Conservation (phyloP, 2,888 invertebrate species). For the Athetis lepigone region DNA sequence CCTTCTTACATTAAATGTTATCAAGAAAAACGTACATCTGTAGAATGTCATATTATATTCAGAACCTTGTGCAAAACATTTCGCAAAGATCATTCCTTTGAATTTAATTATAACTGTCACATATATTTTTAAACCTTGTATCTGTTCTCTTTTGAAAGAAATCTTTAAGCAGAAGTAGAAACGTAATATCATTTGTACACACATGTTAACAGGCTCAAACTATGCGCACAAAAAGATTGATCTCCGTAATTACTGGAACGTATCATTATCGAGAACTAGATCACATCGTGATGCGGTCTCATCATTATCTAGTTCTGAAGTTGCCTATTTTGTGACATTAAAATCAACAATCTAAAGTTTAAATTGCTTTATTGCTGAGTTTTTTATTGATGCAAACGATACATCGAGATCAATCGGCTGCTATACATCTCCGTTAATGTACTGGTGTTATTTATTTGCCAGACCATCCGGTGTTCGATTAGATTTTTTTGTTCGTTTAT, state of each 20-base stretch:
- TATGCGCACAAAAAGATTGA: constrained; percentile 56
- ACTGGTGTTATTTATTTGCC: constrained; percentile 62
- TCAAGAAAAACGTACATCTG: constrained; percentile 30
- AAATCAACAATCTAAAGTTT: constrained; percentile 63
- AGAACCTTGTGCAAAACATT: constrained; percentile 19
- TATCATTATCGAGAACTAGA: constrained; percentile 64
- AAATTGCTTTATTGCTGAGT: constrained; percentile 62
- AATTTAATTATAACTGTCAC: constrained; percentile 23
- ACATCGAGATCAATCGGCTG: constrained; percentile 57
- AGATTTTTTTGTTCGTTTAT: constrained; percentile 66
- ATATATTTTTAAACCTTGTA: constrained; percentile 33
- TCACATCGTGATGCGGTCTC: constrained; percentile 51
- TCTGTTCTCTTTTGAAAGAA: constrained; percentile 37
- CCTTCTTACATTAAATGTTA: constrained; percentile 39
- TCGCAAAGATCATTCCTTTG: constrained; percentile 18
- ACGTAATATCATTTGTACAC: constrained; percentile 44
- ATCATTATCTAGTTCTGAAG: constrained; percentile 58
- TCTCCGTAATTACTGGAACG: constrained; percentile 61
- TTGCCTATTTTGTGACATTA: constrained; percentile 63
- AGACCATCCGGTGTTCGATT: constrained; percentile 64
- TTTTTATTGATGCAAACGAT: constrained; percentile 58
- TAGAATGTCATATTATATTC: constrained; percentile 20
- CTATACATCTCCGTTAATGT: constrained; percentile 60
- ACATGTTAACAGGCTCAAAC: constrained; percentile 52
- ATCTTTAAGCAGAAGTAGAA: constrained; percentile 24